Percentiles rank a stretch among this genome's conserved stretches.
phyloP scores from a whole-genome alignment of 2,113 vertebrate species.

The Cochlearius cochlearius region DNA sequence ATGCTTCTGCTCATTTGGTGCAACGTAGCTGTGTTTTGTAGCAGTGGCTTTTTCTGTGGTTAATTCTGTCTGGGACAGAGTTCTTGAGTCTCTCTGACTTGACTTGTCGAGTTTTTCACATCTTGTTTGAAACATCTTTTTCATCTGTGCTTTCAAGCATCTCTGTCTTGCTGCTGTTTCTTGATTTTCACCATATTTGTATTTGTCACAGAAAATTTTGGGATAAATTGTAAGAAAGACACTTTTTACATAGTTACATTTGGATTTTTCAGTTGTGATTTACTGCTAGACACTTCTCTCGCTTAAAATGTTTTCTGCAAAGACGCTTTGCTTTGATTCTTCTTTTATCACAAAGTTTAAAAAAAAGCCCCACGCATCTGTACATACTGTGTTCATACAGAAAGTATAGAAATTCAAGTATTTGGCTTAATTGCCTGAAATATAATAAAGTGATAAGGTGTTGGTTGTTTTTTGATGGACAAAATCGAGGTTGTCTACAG shows the following conservation, averaged over 20 bases:
- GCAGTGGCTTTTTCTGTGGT: not conserved
- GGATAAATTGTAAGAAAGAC: not conserved
- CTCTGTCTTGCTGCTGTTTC: conserved; percentile 2
- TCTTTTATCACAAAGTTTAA: not conserved
- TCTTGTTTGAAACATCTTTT: conserved; percentile 26
- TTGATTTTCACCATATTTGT: not conserved
- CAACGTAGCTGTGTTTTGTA: not conserved
- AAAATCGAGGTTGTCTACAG: conserved; percentile 28
- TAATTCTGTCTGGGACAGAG: not conserved
- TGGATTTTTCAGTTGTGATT: conserved; percentile 15
- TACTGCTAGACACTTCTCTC: not conserved
- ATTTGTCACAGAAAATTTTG: not conserved
- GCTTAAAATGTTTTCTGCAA: conserved; percentile 3
- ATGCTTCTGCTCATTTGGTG: not conserved
- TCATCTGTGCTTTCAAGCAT: conserved; percentile 6
- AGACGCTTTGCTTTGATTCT: not conserved
- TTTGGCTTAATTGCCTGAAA: conserved; percentile 45
- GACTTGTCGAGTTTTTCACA: not conserved
- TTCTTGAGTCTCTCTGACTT: not conserved
- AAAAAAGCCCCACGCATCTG: not conserved
- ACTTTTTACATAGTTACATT: not conserved
- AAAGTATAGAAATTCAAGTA: not conserved
- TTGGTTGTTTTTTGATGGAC: conserved; percentile 19
- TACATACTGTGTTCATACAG: not conserved
- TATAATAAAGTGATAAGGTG: not conserved